Percentiles rank a stretch among this genome's conserved stretches.
These are phyloP conservation scores for Lucifuga dentata DNA, from an alignment of 2,113 vertebrate species.

Conservation along the genomic window DNA sequence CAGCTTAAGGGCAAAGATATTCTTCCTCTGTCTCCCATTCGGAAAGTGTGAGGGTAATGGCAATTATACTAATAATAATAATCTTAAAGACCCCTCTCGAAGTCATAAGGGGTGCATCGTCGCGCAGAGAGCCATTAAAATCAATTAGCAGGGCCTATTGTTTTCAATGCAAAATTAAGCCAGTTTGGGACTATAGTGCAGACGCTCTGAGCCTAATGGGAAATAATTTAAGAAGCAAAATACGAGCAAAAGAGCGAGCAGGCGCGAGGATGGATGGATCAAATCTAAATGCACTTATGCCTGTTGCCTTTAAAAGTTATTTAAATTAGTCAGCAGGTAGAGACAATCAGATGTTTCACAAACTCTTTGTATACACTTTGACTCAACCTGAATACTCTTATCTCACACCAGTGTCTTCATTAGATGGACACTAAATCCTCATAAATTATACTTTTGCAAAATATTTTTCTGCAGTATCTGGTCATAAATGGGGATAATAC, in stretches of 20 bases:
- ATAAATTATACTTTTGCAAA: no score
- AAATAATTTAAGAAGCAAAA: conserved; percentile 94
- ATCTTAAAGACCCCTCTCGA: conserved; percentile 99
- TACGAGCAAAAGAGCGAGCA: conserved; percentile 83
- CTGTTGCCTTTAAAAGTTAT: conserved; percentile 59
- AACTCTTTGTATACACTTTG: no score
- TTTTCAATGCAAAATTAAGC: conserved; percentile 88
- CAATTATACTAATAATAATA: conserved; percentile 99
- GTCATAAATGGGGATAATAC: no score
- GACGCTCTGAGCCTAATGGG: conserved; percentile 88
- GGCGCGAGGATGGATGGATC: conserved; percentile 31
- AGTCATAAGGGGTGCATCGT: conserved; percentile 97
- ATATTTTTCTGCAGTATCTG: no score
- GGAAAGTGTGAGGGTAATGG: conserved; percentile 87
- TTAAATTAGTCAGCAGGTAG: conserved; percentile 33
- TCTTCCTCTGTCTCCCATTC: conserved; percentile 84
- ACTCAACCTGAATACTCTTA: no score
- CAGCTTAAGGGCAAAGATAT: conserved; percentile 95
- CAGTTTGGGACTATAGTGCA: conserved; percentile 86
- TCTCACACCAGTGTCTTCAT: not conserved
- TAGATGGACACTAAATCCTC: no score
- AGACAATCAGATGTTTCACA: no score
- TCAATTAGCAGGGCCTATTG: conserved; percentile 98
- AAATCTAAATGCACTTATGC: conserved; percentile 77
- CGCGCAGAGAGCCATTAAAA: conserved; percentile 99